Conservation (phyloP, 1,140 invertebrate species). For the Centruroides vittatus region DNA sequence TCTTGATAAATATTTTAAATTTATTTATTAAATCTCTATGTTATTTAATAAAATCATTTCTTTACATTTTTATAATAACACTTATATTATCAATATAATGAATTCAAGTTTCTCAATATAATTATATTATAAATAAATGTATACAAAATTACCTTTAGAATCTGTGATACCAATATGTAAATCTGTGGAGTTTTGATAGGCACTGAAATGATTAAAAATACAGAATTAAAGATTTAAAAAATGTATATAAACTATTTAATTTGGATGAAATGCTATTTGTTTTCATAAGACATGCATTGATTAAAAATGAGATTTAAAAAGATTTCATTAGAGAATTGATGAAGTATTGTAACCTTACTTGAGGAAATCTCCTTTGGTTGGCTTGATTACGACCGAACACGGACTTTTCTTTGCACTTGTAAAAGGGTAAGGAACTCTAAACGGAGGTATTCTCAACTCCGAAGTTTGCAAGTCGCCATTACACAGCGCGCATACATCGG, state of each 20-base stretch:
- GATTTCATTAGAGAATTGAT: neutral
- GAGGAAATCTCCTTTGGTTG: conserved; percentile 62
- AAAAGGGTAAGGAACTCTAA: conserved; percentile 63
- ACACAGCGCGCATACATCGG: conserved; percentile 53
- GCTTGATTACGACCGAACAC: conserved; percentile 57
- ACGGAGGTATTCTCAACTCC: conserved; percentile 49
- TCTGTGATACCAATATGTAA: conserved; percentile 67
- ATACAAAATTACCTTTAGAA: conserved; percentile 35
- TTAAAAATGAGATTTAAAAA: neutral
- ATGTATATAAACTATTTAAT: too few relatives aligned
- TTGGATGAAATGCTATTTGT: too few relatives aligned
- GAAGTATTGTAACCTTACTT: conserved; percentile 40
- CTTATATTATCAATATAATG: too few relatives aligned
- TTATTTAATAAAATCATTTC: too few relatives aligned
- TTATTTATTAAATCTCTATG: too few relatives aligned
- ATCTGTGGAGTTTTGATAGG: conserved; percentile 60
- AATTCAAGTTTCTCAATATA: too few relatives aligned
- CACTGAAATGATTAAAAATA: conserved; percentile 34
- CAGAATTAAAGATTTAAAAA: too few relatives aligned
- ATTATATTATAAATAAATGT: too few relatives aligned
- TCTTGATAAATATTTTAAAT: too few relatives aligned
- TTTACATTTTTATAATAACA: too few relatives aligned
- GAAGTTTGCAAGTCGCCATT: conserved; percentile 39
- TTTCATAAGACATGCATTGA: too few relatives aligned
- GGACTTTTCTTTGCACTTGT: conserved; percentile 52